These are phyloP conservation scores for Apocrypta bakeri DNA, from an alignment of 1,140 invertebrate genomes.

Conservation along the genomic window DNA sequence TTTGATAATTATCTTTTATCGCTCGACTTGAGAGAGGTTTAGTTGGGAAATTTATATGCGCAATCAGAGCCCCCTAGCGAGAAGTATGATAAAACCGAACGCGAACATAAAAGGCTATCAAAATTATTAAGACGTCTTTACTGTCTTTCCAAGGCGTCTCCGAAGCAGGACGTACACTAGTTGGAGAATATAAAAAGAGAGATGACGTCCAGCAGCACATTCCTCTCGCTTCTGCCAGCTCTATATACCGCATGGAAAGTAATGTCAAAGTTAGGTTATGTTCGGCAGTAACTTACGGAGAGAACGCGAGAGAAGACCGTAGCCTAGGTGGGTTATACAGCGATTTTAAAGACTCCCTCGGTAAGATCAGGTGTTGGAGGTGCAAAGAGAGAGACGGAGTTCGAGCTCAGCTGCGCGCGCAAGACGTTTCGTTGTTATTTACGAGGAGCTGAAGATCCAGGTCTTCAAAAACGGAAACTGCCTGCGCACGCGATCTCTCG, in stretches of 20 bases:
- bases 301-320: slow-evolving; percentile 39
- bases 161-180: not conserved
- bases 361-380: not conserved
- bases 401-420: slow-evolving; percentile 28
- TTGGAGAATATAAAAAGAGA: not conserved
- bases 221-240: too few relatives aligned
- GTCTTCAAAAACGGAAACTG: slow-evolving; percentile 26
- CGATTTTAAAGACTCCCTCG: slow-evolving; percentile 13
- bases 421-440: slow-evolving; percentile 48
- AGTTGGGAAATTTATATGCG: not conserved
- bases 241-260: not conserved
- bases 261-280: slow-evolving; percentile 16
- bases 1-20: slow-evolving; percentile 3
- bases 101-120: not conserved
- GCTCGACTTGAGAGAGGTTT: not conserved
- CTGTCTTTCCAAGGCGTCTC: too few relatives aligned
- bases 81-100: not conserved
- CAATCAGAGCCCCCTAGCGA: not conserved
- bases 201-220: too few relatives aligned
- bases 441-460: slow-evolving; percentile 51
- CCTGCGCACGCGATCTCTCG: not conserved
- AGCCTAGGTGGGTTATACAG: not conserved
- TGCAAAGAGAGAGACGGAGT: not conserved
- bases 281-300: slow-evolving; percentile 44
- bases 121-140: not conserved